A percentile compares a stretch with the other conserved stretches of the same genome.
Evolutionary conservation across 2,113 vertebrate species (phyloP).

Genomic region (Hemicordylus capensis): DNA sequence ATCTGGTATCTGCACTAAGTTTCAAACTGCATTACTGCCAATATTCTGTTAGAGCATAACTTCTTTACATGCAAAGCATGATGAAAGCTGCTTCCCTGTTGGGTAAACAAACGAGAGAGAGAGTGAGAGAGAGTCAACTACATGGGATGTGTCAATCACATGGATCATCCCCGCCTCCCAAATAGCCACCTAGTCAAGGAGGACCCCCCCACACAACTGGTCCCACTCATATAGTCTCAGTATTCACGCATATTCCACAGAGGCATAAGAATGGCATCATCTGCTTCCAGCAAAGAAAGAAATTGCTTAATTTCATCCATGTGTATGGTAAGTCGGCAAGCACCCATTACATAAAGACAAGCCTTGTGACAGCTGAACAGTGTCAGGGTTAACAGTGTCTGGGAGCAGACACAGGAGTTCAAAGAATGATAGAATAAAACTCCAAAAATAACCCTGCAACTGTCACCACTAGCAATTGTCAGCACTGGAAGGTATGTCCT

Average conservation of each 20-base stretch:
- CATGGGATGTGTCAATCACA: background rate
- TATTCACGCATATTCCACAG: background rate
- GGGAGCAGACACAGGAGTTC: slow-evolving; percentile 53
- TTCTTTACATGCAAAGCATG: background rate
- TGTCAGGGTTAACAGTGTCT: slow-evolving; percentile 67
- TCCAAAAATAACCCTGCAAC: slow-evolving; percentile 78
- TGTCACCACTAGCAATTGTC: slow-evolving; percentile 70
- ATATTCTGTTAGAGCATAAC: background rate
- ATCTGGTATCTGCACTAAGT: background rate
- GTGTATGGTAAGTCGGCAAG: background rate
- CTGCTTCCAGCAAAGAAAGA: slow-evolving; percentile 10
- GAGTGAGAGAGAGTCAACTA: background rate
- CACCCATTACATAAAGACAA: slow-evolving; percentile 10
- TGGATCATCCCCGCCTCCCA: background rate
- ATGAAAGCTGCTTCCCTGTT: background rate
- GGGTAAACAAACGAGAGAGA: background rate
- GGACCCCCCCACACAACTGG: background rate
- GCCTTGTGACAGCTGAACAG: slow-evolving; percentile 43
- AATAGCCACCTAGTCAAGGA: background rate
- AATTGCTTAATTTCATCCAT: slow-evolving; percentile 17
- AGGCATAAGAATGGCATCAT: background rate
- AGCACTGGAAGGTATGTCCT: slow-evolving; percentile 64
- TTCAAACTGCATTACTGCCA: background rate
- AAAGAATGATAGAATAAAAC: slow-evolving; percentile 62
- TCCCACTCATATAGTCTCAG: background rate